A percentile compares a stretch with the other conserved stretches of the same genome.
phyloP scores from a whole-genome alignment of 2,113 vertebrate genomes.

The Neogobius melanostomus region DNA sequence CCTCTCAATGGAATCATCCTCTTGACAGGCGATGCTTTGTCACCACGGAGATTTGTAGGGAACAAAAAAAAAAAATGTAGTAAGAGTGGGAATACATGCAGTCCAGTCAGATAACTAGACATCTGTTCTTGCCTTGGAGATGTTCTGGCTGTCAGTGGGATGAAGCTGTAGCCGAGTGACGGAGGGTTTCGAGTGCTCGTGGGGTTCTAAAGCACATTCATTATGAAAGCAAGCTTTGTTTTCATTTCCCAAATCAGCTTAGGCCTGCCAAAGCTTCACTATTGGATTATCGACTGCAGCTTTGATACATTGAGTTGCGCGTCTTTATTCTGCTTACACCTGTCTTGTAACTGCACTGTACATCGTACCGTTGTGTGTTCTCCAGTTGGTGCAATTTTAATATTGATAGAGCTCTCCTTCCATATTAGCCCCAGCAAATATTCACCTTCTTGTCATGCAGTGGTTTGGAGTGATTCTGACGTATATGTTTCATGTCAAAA shows the following conservation, averaged over 20 bases:
- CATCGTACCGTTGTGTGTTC: background rate
- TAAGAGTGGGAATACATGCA: constrained; percentile 34
- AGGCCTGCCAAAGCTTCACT: constrained; percentile 8
- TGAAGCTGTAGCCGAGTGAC: constrained; percentile 24
- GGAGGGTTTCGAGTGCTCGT: constrained; percentile 19
- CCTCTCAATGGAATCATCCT: constrained; percentile 64
- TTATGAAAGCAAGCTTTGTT: background rate
- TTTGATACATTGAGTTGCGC: constrained; percentile 11
- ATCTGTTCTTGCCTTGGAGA: constrained; percentile 43
- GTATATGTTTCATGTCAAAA: background rate
- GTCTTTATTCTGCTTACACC: background rate
- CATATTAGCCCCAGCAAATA: too few relatives aligned
- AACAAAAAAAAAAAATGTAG: background rate
- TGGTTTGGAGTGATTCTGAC: too few relatives aligned
- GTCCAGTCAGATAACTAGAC: constrained; percentile 48
- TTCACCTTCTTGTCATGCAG: too few relatives aligned
- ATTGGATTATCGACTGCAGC: constrained; percentile 12
- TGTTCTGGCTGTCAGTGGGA: constrained; percentile 40
- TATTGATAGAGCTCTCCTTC: too few relatives aligned
- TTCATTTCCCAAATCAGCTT: constrained; percentile 19
- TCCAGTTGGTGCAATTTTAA: too few relatives aligned
- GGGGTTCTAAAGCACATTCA: constrained; percentile 27
- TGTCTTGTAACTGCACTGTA: background rate
- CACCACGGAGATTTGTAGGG: constrained; percentile 46
- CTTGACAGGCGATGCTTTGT: constrained; percentile 64